Evolutionary conservation across 2,888 invertebrate species (phyloP).

Genomic region (Palloptera scutellata): DNA sequence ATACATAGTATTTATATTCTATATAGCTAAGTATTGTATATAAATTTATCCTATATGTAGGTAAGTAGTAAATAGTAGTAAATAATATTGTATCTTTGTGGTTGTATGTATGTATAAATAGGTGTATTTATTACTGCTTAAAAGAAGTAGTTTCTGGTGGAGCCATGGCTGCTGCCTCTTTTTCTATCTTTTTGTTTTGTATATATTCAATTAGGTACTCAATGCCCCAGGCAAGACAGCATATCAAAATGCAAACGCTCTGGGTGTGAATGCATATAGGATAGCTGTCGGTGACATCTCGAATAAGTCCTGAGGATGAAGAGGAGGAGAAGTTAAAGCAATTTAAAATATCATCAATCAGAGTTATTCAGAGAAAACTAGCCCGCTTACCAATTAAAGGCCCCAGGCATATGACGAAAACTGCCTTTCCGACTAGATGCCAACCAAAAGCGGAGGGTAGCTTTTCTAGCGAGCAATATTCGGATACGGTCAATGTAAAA

Average conservation of each 20-base stretch:
- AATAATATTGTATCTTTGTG: constrained; percentile 13
- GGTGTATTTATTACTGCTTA: constrained; percentile 43
- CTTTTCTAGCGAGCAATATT: constrained; percentile 77
- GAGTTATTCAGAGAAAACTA: background rate
- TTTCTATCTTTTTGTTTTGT: constrained; percentile 41
- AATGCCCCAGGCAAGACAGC: constrained; percentile 74
- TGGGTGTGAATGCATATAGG: constrained; percentile 77
- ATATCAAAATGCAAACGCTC: constrained; percentile 74
- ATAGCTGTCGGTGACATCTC: constrained; percentile 75
- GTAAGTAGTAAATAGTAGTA: background rate
- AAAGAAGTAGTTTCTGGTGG: constrained; percentile 39
- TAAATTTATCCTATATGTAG: no score
- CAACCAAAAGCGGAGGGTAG: constrained; percentile 80
- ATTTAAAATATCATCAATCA: background rate
- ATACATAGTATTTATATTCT: no score
- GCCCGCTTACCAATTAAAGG: constrained; percentile 71
- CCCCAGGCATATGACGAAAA: constrained; percentile 74
- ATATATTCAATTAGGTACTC: constrained; percentile 65
- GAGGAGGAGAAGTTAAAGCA: background rate
- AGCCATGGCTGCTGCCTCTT: constrained; percentile 16
- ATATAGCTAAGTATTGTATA: constrained; percentile 1
- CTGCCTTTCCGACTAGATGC: constrained; percentile 79
- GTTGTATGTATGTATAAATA: constrained; percentile 20
- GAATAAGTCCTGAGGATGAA: constrained; percentile 70
- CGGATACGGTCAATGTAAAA: constrained; percentile 80